Base-by-base conservation (phyloP, 2,888 invertebrate genomes). In the Eudemis profundana region DNA sequence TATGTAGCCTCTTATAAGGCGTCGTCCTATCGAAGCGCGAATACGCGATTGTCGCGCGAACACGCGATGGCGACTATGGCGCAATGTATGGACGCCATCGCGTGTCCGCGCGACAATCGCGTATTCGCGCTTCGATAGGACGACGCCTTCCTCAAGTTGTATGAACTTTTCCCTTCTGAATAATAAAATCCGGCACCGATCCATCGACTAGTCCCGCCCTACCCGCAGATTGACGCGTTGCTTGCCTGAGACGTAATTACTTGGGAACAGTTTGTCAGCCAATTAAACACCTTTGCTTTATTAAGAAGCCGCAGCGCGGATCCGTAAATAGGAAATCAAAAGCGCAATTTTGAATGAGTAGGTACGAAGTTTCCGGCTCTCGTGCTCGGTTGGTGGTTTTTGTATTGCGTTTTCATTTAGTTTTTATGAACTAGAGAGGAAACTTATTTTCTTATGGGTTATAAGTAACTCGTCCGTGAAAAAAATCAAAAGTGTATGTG, bases 271-370 rank as follows among this genome's bases (percentile, higher is more conserved):
- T 90, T 92, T 91, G 91, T 89, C 90, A 90, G 91, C 89, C 89
- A 92, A 92, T 91, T 91, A 90, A 91, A 91, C 92, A 91, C 91
- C 91, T 91, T 90, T 89, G 86, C 91, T 90, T 91, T 91, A 92
- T 91, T 90, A 91, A 90, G 89, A 89, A 89, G 81, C 91, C 89
- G 80, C 90, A 84, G 75, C 72, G 74, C 77, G 77, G 72, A 70
- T 73, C 74, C 77, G 80, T 81, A 81, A 85, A 84, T 78, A 83
- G 77, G 74, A 72, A 74, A 77, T 81, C 78, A 81, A 76, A 81
- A 81, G 74, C 78, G 78, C 82, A 78, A 77, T 78, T 76, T 74
- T 66, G 50, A 66, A 66, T 56, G 50, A 61, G 62, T 42, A 49
- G 46, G 51, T 15, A 42, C 14, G 47, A 62, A 59, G 60, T 66